Evolutionary conservation across 1,140 invertebrate species (phyloP), one percentile per base, ranked within the genome.

Genomic region (Sweltsa coloradensis): DNA sequence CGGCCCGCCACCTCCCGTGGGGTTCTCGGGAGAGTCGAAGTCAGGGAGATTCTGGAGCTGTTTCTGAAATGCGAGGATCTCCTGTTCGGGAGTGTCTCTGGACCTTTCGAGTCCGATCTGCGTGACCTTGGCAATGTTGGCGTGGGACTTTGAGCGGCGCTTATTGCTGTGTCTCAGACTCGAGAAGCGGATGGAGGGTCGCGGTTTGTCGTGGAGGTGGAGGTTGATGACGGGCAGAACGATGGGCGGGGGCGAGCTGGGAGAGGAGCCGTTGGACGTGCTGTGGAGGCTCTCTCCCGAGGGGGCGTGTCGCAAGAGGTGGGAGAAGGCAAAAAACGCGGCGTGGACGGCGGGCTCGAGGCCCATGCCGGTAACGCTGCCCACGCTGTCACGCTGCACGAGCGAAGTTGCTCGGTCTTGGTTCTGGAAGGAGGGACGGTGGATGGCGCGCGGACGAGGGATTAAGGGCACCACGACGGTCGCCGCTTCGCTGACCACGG

Each of bases 31-130:
- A 0, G 59, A 62, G 51, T 63, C 61, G 50, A 69, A 68, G 41
- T 68, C 65, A 0, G 72, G 72, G 42, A 74, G 55, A 51, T 73
- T 74, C 53, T 73, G 71, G 3, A 74, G 57, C 44, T 72, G 67
- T 42, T 67, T 60, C 55, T 74, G 72, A 51, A 74, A 72, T 3
- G 69, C 67, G 11, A 67, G 54, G 23, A 74, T 71, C 45, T 73
- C 70, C 41, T 69, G 65, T 55, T 72, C 70, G 3, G 65, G 63
- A 18, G 61, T 67, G 29, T 63, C 61, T 43, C 49, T 55, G 29
- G 31, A 14, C n/a, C 51, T 27, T 18, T 47, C 13, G n/a, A n/a
- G n/a, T n/a, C 11, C 19, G n/a, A 4, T 44, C 43, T 7, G 21
- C 29, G 23, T 24, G 9, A 41, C 60, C 53, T 66, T 67, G 14